Conservation (phyloP, 1,140 invertebrate species). For the Dreissena rostriformis region DNA sequence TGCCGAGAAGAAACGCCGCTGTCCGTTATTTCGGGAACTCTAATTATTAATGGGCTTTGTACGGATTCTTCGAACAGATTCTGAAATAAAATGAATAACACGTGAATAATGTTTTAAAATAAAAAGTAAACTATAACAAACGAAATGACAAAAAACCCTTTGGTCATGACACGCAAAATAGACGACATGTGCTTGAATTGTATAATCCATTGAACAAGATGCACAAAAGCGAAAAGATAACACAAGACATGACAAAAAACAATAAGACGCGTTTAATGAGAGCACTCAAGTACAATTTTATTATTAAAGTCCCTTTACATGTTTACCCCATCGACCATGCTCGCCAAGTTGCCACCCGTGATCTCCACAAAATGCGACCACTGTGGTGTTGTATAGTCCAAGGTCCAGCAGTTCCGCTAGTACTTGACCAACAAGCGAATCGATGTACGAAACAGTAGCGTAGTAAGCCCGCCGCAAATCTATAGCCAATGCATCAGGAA, state of each 20-base stretch:
- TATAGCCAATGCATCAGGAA: conserved; percentile 47
- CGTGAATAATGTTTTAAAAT: too few relatives aligned
- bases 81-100: too few relatives aligned
- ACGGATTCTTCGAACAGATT: conserved; percentile 86
- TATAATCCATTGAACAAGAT: too few relatives aligned
- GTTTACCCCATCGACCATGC: conserved; percentile 92
- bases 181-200: too few relatives aligned
- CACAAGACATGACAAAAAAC: too few relatives aligned
- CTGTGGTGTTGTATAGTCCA: conserved; percentile 85
- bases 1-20: conserved; percentile 70
- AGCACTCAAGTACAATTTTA: conserved; percentile 72
- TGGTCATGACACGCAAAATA: too few relatives aligned
- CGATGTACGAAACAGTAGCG: conserved; percentile 89
- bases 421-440: conserved; percentile 88
- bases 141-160: too few relatives aligned
- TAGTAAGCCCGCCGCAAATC: conserved; percentile 84
- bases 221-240: too few relatives aligned
- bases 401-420: conserved; percentile 83
- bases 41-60: conserved; percentile 37
- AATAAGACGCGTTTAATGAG: too few relatives aligned
- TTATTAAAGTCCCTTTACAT: conserved; percentile 84
- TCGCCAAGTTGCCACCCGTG: conserved; percentile 95
- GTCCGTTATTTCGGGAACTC: conserved; percentile 23
- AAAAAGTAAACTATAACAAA: too few relatives aligned
- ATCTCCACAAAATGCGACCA: conserved; percentile 90